Percentiles rank a stretch among this genome's conserved stretches.
phyloP scores from a whole-genome alignment of 2,113 vertebrate species.

The Dasypus novemcinctus region DNA sequence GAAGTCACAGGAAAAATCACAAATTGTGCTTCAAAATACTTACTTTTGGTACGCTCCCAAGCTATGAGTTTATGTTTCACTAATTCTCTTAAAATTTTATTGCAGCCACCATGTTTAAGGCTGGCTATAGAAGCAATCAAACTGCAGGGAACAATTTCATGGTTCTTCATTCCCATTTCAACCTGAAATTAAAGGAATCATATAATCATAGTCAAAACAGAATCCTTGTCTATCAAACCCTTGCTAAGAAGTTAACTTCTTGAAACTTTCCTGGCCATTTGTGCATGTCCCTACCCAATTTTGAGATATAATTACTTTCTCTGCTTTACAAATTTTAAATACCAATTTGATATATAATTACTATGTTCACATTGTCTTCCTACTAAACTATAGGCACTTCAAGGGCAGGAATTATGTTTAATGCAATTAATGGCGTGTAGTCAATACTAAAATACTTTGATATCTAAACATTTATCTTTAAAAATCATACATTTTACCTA shows the following conservation, averaged over 20 bases:
- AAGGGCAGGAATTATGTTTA: not conserved
- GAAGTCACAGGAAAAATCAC: constrained; percentile 35
- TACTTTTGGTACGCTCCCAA: constrained; percentile 93
- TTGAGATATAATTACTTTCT: not conserved
- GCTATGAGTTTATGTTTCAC: constrained; percentile 93
- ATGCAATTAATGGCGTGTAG: not conserved
- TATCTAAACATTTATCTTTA: not conserved
- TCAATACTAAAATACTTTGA: not conserved
- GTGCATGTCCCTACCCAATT: not conserved
- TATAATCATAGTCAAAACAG: not conserved
- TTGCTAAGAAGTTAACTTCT: constrained; percentile 48
- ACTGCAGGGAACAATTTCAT: constrained; percentile 95
- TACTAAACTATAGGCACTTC: not conserved
- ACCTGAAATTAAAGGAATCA: constrained; percentile 85
- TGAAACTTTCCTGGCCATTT: not conserved
- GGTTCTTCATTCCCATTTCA: constrained; percentile 99
- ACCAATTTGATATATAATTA: constrained; percentile 11
- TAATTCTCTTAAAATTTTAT: constrained; percentile 94
- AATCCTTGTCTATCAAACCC: not conserved
- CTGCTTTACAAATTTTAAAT: not conserved
- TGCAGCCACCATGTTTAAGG: constrained; percentile 96
- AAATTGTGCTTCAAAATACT: constrained; percentile 74
- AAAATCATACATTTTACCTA: not conserved
- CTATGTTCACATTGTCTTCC: not conserved
- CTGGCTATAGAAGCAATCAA: constrained; percentile 95